These are phyloP conservation scores for Clistopyga incitator DNA, from an alignment of 2,888 invertebrate genomes.

Conservation along the genomic window DNA sequence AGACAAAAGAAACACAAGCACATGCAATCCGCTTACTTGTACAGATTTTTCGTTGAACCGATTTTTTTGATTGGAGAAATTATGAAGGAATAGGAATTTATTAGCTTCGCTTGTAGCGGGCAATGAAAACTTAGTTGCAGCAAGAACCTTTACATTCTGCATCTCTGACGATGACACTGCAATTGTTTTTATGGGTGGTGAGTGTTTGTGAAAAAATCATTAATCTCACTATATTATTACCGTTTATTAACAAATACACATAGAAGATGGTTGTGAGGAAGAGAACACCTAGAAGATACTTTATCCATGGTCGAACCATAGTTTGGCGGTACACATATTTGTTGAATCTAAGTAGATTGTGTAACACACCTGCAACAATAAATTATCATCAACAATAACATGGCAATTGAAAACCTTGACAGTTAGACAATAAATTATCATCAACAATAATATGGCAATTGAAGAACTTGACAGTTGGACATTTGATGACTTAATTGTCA, in stretches of 20 bases:
- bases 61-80: constrained; percentile 29
- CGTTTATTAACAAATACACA: constrained; percentile 79
- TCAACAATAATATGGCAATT: not conserved
- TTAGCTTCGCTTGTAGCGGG: constrained; percentile 20
- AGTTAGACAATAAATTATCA: not conserved
- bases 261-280: constrained; percentile 75
- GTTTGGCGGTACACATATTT: constrained; percentile 78
- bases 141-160: constrained; percentile 28
- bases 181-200: constrained; percentile 31
- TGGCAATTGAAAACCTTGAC: not conserved
- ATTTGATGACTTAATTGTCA: not conserved
- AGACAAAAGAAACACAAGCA: not conserved
- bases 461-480: not conserved
- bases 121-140: constrained; percentile 18
- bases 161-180: constrained; percentile 60
- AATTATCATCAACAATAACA: not conserved
- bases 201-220: not conserved
- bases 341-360: constrained; percentile 71
- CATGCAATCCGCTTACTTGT: constrained; percentile 32
- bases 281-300: constrained; percentile 76
- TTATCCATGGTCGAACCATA: constrained; percentile 82
- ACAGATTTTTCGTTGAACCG: not conserved
- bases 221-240: constrained; percentile 70
- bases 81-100: not conserved
- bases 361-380: constrained; percentile 47